A percentile compares a stretch with the other conserved stretches of the same genome.
phyloP scores from a whole-genome alignment of 2,113 vertebrate genomes.

The Sebastes schlegelii region DNA sequence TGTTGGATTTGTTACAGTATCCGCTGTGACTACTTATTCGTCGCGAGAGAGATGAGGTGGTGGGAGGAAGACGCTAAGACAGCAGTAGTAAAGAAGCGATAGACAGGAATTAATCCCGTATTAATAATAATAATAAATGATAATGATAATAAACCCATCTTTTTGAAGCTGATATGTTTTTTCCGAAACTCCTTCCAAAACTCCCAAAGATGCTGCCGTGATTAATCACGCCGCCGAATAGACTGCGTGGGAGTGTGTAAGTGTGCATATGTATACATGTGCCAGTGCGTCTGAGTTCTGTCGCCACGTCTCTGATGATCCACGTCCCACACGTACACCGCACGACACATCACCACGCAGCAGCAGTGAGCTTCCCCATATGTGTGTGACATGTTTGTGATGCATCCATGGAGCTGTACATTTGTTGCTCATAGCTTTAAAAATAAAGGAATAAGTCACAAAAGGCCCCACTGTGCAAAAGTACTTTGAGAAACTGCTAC shows the following conservation, averaged over 20 bases:
- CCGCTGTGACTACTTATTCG: conserved; percentile 29
- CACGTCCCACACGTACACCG: conserved; percentile 49
- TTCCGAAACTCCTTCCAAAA: conserved; percentile 19
- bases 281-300: conserved; percentile 25
- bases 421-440: not conserved
- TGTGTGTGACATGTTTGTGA: conserved; percentile 30
- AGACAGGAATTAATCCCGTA: conserved; percentile 37
- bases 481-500: not conserved
- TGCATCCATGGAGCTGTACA: not conserved
- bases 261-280: conserved; percentile 58
- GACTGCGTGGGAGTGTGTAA: conserved; percentile 37
- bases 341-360: conserved; percentile 24
- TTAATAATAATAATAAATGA: conserved; percentile 26
- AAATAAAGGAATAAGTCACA: not conserved
- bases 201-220: conserved; percentile 20
- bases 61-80: conserved; percentile 29
- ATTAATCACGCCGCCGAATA: conserved; percentile 41
- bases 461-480: not conserved
- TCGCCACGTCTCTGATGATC: conserved; percentile 35
- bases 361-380: conserved; percentile 41
- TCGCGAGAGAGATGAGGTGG: conserved; percentile 34
- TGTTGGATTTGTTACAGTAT: conserved; percentile 36
- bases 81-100: conserved; percentile 46
- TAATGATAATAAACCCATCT: not conserved
- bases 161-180: conserved; percentile 17